Percentiles rank a stretch among this genome's conserved stretches.
Conservation (phyloP, 2,888 invertebrate genomes). For the Dicranocentrus wangi region DNA sequence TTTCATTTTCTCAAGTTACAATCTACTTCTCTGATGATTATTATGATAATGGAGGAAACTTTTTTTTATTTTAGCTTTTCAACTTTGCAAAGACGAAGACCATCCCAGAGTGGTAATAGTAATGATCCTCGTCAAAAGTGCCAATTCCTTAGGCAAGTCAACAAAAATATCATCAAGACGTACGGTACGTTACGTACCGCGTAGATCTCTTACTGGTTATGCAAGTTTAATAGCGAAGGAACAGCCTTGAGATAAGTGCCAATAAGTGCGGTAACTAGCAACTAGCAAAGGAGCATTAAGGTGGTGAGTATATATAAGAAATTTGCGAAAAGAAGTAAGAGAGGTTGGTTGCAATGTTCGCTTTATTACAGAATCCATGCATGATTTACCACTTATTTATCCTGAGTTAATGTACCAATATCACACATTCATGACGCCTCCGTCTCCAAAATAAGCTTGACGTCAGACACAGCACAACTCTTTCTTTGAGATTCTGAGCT, state of each 20-base stretch:
- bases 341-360: constrained; percentile 16
- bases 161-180: not conserved
- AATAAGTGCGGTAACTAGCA: constrained; percentile 54
- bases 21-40: not conserved
- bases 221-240: constrained; percentile 17
- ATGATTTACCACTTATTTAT: constrained; percentile 7
- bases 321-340: constrained; percentile 42
- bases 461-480: too few relatives aligned
- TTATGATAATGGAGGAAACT: constrained; percentile 9
- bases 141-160: constrained; percentile 54
- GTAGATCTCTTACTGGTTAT: too few relatives aligned
- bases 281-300: constrained; percentile 31
- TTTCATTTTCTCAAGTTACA: not conserved
- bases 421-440: too few relatives aligned
- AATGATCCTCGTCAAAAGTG: constrained; percentile 44
- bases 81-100: constrained; percentile 40
- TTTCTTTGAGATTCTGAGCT: too few relatives aligned
- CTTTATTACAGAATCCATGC: not conserved
- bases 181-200: too few relatives aligned
- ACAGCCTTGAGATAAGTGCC: constrained; percentile 62
- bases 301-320: too few relatives aligned
- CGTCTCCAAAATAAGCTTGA: too few relatives aligned
- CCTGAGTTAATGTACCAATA: too few relatives aligned
- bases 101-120: constrained; percentile 39
- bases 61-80: constrained; percentile 10